Conservation (phyloP, 2,797 vertebrate genomes). For the Morus bassanus region DNA sequence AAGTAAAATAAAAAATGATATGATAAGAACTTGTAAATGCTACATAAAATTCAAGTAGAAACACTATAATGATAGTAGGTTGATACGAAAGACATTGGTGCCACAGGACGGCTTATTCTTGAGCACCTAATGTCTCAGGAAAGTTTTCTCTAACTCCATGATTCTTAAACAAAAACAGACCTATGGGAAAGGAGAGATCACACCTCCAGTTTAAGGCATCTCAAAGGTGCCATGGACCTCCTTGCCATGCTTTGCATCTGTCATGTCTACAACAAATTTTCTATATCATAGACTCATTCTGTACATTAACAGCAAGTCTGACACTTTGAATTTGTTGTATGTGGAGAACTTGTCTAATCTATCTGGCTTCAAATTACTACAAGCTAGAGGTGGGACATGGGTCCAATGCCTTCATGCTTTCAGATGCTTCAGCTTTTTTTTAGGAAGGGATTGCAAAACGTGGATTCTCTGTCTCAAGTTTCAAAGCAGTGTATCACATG, state of each 20-base stretch:
- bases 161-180: not conserved
- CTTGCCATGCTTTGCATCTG: not conserved
- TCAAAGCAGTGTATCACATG: not conserved
- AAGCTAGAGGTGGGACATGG: not conserved
- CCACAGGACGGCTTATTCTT: not conserved
- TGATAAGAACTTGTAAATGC: not conserved
- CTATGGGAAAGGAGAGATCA: not conserved
- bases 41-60: not conserved
- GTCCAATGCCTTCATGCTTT: not conserved
- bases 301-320: not conserved
- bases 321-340: not conserved
- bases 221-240: not conserved
- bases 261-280: not conserved
- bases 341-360: not conserved
- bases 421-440: not conserved
- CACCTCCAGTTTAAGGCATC: not conserved
- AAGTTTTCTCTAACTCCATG: not conserved
- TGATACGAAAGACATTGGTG: not conserved
- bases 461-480: not conserved
- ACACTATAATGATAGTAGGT: not conserved
- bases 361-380: not conserved
- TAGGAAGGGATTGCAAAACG: not conserved
- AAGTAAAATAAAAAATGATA: not conserved
- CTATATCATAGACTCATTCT: not conserved
- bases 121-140: not conserved